Base-by-base conservation (phyloP, 2,797 vertebrate species). In the Huso huso region DNA sequence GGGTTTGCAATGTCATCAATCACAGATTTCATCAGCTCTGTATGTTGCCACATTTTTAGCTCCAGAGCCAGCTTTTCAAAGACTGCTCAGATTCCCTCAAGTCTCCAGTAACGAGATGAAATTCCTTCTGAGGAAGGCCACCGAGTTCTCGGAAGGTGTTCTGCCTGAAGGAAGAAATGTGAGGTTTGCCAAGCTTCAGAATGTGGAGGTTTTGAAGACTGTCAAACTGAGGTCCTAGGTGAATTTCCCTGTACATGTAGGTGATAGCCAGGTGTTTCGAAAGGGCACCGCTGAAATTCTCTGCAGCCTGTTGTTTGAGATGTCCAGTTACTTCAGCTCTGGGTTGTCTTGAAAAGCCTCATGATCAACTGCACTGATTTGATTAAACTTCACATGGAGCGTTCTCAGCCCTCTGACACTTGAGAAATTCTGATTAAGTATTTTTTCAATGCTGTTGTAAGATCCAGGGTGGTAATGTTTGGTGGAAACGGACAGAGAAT, bases 231-330 rank as follows among this genome's bases (percentile, higher is more conserved):
- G 18, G 18, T 59, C 67, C 67, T 37, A 68, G 49, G 18, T 58
- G 4, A 8, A 62, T 62, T 49, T 62, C 49, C 49, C 48, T 52
- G 10, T 10, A 12, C 48, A 63, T 68, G 53, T 68, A 58, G 15
- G 67, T 49, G 48, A 68, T 64, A 63, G 64, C 67, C n/a, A 68
- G 64, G 51, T 69, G 50, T 66, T 59, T 10, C 12, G 48, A 62
- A 69, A 69, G 60, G 68, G 68, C 50, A 69, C 60, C n/a, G 7
- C 57, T 48, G 68, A 65, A 51, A 65, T 66, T 15, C 48, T 15
- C 12, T 13, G 57, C 12, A 69, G 51, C 37, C 49, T 10, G 55
- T 69, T 66, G 60, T 69, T 60, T 37, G 68, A 66, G 61, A 69
- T 64, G 59, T 69, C 64, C 6, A 69, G 57, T 23, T 65, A 53